Evolutionary conservation across 1,140 invertebrate genomes (phyloP).

Genomic region (Chelonus insularis): DNA sequence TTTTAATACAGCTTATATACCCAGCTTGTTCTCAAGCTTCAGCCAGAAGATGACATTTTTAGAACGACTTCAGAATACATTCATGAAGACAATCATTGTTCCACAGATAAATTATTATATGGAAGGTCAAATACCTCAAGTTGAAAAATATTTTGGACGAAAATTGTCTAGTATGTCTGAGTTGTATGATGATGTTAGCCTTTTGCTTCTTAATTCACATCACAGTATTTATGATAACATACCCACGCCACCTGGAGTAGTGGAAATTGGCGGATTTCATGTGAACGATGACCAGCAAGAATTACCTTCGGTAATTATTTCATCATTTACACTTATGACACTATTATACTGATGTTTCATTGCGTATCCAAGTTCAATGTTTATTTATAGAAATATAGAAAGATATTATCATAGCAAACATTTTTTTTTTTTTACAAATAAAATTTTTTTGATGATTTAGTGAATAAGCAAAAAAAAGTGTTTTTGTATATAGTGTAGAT

Average conservation of each 20-base stretch:
- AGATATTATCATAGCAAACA: too few species aligned
- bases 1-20: conserved; percentile 64
- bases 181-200: conserved; percentile 31
- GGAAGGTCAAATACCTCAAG: conserved; percentile 45
- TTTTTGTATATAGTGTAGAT: neutral
- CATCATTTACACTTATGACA: too few species aligned
- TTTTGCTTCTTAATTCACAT: conserved; percentile 65
- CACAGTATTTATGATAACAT: conserved; percentile 58
- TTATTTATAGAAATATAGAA: too few species aligned
- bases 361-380: too few species aligned
- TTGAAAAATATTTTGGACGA: conserved; percentile 55
- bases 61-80: conserved; percentile 62
- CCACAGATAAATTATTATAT: conserved; percentile 29
- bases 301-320: conserved; percentile 35
- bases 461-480: neutral
- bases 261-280: conserved; percentile 67
- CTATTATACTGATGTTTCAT: too few species aligned
- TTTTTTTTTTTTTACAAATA: too few species aligned
- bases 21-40: conserved; percentile 63
- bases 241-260: conserved; percentile 54
- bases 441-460: too few species aligned
- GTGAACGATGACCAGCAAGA: conserved; percentile 40
- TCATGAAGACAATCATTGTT: conserved; percentile 36
- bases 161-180: conserved; percentile 52
- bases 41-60: conserved; percentile 64